phyloP scores from a whole-genome alignment of 2,888 invertebrate species.

The Drosophila greeni region DNA sequence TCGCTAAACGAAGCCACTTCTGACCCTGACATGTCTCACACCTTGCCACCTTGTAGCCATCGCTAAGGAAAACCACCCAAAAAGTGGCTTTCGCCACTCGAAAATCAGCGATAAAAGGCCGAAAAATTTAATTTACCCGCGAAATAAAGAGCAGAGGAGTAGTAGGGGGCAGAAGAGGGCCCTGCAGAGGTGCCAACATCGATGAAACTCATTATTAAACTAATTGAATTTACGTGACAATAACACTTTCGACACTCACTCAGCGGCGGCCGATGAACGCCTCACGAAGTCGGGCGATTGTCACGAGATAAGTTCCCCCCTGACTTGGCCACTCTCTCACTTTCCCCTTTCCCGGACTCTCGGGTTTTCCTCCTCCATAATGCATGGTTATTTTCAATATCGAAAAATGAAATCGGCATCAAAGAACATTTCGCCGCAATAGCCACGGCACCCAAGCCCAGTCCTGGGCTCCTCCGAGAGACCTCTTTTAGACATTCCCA shows the following conservation, averaged over 20 bases:
- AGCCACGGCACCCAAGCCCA: slow-evolving; percentile 10
- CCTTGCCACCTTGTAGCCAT: slow-evolving; percentile 9
- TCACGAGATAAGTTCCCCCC: slow-evolving; percentile 56
- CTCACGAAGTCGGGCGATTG: slow-evolving; percentile 49
- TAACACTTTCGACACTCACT: slow-evolving; percentile 60
- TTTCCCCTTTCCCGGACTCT: slow-evolving; percentile 6
- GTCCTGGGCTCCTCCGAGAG: slow-evolving; percentile 4
- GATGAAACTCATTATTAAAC: slow-evolving; percentile 69
- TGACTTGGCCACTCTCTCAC: slow-evolving; percentile 3
- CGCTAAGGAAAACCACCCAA: slow-evolving; percentile 3
- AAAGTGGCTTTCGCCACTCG: slow-evolving; percentile 16
- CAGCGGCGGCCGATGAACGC: slow-evolving; percentile 21
- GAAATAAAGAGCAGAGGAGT: not conserved
- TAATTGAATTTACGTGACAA: slow-evolving; percentile 74
- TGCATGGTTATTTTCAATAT: slow-evolving; percentile 76
- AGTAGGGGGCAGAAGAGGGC: slow-evolving; percentile 1
- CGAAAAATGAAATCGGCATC: slow-evolving; percentile 75
- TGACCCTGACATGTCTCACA: slow-evolving; percentile 12
- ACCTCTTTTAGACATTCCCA: slow-evolving; percentile 66
- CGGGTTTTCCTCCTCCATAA: slow-evolving; percentile 47
- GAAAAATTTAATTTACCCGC: slow-evolving; percentile 21
- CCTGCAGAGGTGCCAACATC: slow-evolving; percentile 64
- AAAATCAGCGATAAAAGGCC: slow-evolving; percentile 21
- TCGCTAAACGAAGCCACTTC: not conserved
- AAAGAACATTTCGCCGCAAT: slow-evolving; percentile 67